Conservation (phyloP, 2,113 vertebrate species). For the Sinocyclocheilus grahami region DNA sequence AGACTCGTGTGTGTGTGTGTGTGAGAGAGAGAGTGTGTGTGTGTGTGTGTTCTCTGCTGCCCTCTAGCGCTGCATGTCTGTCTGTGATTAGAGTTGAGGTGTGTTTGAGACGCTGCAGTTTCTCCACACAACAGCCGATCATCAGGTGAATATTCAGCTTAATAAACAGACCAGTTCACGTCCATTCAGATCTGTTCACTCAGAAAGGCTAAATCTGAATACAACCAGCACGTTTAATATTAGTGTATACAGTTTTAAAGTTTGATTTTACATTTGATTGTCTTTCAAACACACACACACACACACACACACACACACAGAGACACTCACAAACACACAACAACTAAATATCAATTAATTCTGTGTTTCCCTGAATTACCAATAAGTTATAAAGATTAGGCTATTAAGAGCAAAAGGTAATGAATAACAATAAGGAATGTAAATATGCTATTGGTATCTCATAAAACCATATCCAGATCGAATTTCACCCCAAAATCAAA, state of each 20-base stretch:
- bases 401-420: not conserved
- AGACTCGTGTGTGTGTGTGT: no score
- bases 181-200: not conserved
- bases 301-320: not conserved
- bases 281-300: slow-evolving; percentile 32
- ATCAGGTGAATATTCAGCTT: not conserved
- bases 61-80: no score
- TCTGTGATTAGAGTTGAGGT: not conserved
- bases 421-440: not conserved
- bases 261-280: not conserved
- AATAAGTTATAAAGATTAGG: not conserved
- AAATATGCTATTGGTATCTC: not conserved
- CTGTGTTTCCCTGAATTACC: not conserved
- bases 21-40: not conserved
- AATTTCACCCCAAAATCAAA: not conserved
- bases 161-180: not conserved
- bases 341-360: not conserved
- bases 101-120: not conserved
- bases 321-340: not conserved
- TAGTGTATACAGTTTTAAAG: not conserved
- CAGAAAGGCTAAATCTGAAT: not conserved
- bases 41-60: no score
- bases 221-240: not conserved
- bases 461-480: not conserved
- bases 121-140: not conserved